Evolutionary conservation across 2,888 invertebrate species (phyloP).

Genomic region (Eristalis intricaria): DNA sequence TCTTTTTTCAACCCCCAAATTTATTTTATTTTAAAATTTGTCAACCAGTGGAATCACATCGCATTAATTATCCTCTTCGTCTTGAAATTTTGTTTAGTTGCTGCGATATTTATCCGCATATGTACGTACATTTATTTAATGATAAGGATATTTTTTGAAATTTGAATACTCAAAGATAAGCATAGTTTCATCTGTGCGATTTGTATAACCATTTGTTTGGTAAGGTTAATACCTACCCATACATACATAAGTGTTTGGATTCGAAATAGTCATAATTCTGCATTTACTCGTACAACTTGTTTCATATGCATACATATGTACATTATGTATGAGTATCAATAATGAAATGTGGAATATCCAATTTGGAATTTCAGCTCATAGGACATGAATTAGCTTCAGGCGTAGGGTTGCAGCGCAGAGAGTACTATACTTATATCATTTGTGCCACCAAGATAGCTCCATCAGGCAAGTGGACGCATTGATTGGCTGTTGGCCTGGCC

Average conservation of each 20-base stretch:
- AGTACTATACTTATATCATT: conserved; percentile 29
- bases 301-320: conserved; percentile 14
- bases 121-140: neutral
- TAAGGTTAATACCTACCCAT: neutral
- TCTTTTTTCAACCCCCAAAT: conserved; percentile 9
- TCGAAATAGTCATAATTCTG: conserved; percentile 54
- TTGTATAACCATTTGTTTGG: conserved; percentile 38
- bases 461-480: conserved; percentile 1
- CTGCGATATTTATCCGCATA: neutral
- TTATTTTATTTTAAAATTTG: neutral
- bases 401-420: conserved; percentile 35
- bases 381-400: conserved; percentile 56
- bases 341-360: conserved; percentile 70
- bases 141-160: conserved; percentile 6
- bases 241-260: neutral
- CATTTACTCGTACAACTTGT: conserved; percentile 30
- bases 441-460: conserved; percentile 34
- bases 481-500: neutral
- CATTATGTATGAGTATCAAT: conserved; percentile 58
- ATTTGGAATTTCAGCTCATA: conserved; percentile 64
- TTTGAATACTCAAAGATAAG: conserved; percentile 43
- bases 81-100: neutral
- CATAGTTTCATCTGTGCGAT: conserved; percentile 27
- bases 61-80: neutral
- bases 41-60: neutral